Evolutionary conservation across 2,888 invertebrate species (phyloP), one percentile per base, ranked within the genome.

Genomic region (Pristionchus japonicus): DNA sequence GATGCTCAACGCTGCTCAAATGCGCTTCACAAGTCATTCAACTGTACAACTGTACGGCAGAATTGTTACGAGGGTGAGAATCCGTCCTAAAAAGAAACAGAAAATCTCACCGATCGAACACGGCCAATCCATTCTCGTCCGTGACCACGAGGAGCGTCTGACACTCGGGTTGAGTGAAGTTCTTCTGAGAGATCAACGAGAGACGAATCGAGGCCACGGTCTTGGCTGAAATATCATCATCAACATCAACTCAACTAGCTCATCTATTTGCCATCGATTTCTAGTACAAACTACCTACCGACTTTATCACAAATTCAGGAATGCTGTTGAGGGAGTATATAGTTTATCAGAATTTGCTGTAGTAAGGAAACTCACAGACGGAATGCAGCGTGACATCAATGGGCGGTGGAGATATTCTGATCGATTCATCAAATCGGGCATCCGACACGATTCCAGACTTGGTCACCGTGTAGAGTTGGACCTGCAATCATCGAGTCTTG

Each of bases 371-470:
- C 82, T 89, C 43, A 37, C 90, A 85, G 2, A 93, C 92, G 80
- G 91, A 89, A 49, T 91, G 90, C 52, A 92, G 89, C 13, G 90
- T 89, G 0, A 93, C 88, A 64, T 93, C 92, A 13, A 94, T 90
- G 4, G 92, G 88, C 2, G 94, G 93, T 9, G 93, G 90, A 17
- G 90, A 89, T 85, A 93, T 91, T 47, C 94, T 20, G 13, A 82
- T 77, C 2, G 87, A 80, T 31, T 87, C 87, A 23, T 87, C 87
- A 20, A 57, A 85, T 1, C 92, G 90, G 17, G 90, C 88, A 43
- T 92, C 92, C 9, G 94, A 94, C 15, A 94, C 93, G 80, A 94
- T 94, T 40, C 94, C 94, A 7, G 93, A 92, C 61, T 91, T 91
- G 1, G 94, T 94, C 0, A 94, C 94, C 13, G 94, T 94, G 90